Conservation (phyloP, 1,140 invertebrate genomes). For the Schlechtendalia chinensis region DNA sequence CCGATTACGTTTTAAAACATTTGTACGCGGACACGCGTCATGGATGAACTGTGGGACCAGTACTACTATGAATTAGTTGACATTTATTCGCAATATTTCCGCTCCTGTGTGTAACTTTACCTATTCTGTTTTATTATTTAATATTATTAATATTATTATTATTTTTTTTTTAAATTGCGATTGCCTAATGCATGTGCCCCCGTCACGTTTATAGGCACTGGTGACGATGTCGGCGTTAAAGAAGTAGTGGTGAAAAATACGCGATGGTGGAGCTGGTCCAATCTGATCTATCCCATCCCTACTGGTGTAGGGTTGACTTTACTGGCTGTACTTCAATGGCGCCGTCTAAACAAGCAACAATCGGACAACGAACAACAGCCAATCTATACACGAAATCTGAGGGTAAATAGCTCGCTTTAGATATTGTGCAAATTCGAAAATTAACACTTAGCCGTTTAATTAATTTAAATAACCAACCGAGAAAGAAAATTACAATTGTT, state of each 20-base stretch:
- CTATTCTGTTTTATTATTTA: background rate
- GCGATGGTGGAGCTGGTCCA: slow-evolving; percentile 52
- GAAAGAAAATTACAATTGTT: background rate
- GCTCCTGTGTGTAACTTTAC: slow-evolving; percentile 41
- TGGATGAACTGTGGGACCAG: slow-evolving; percentile 26
- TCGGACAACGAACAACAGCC: slow-evolving; percentile 42
- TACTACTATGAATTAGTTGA: slow-evolving; percentile 14
- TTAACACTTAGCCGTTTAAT: too few relatives aligned
- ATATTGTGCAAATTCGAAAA: too few relatives aligned
- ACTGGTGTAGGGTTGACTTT: slow-evolving; percentile 53
- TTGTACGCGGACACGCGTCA: slow-evolving; percentile 38
- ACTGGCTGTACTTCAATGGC: slow-evolving; percentile 53
- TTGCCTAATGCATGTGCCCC: background rate
- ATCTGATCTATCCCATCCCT: slow-evolving; percentile 53
- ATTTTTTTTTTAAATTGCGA: background rate
- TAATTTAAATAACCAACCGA: background rate
- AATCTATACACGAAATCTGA: slow-evolving; percentile 31
- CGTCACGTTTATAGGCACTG: background rate
- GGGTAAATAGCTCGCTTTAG: slow-evolving; percentile 19
- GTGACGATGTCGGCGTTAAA: background rate
- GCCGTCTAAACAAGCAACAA: slow-evolving; percentile 51
- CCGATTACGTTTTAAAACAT: slow-evolving; percentile 25
- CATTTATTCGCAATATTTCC: slow-evolving; percentile 34
- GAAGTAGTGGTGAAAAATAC: slow-evolving; percentile 31
- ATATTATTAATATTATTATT: too few relatives aligned